Conservation (phyloP, 2,888 invertebrate genomes). For the Agonopterix heracliana region DNA sequence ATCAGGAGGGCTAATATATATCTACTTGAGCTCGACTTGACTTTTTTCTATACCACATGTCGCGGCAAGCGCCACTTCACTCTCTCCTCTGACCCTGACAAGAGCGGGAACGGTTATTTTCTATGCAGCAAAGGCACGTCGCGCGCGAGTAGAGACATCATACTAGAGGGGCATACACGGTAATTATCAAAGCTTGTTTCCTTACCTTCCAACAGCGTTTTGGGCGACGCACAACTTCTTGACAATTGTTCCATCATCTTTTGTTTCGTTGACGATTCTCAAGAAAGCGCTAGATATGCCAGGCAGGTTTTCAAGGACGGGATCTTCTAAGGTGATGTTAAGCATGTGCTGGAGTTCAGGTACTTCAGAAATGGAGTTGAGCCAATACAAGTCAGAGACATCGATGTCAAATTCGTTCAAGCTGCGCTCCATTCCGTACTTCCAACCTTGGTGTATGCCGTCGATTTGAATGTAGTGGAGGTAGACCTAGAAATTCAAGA, state of each 20-base stretch:
- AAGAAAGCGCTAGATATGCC: conserved; percentile 79
- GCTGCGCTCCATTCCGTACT: conserved; percentile 80
- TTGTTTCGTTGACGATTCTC: conserved; percentile 72
- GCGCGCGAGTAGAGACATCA: too few relatives aligned
- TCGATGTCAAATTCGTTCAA: conserved; percentile 76
- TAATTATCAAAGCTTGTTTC: too few relatives aligned
- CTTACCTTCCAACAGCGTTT: conserved; percentile 84
- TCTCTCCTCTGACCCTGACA: too few relatives aligned
- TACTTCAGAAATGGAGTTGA: conserved; percentile 86
- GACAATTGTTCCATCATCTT: conserved; percentile 41
- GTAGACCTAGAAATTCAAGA: conserved; percentile 70
- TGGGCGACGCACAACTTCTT: conserved; percentile 84
- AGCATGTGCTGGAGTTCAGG: conserved; percentile 78
- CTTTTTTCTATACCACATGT: too few relatives aligned
- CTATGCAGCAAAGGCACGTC: too few relatives aligned
- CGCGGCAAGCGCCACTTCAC: too few relatives aligned
- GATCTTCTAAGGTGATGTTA: conserved; percentile 56
- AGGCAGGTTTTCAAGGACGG: conserved; percentile 42
- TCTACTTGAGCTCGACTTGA: too few relatives aligned
- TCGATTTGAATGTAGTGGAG: conserved; percentile 86
- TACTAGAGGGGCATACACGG: too few relatives aligned
- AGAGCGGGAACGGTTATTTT: too few relatives aligned
- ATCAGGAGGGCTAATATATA: too few relatives aligned
- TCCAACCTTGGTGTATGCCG: conserved; percentile 86
- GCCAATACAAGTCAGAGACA: conserved; percentile 80